phyloP scores from a whole-genome alignment of 2,888 invertebrate genomes.

The Megaustenia siamemsis region DNA sequence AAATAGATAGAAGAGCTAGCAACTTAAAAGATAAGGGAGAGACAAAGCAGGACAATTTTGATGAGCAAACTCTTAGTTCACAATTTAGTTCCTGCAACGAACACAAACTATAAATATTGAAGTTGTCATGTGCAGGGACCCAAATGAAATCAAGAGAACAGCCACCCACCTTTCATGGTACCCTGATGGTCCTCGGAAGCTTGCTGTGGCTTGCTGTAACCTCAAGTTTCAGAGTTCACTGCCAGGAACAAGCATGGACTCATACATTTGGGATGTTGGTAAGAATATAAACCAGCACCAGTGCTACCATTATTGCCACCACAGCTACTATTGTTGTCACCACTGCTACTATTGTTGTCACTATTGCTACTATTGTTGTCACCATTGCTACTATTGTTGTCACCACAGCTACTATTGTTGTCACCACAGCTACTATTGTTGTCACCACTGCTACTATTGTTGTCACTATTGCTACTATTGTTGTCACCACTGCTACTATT shows the following conservation, averaged over 20 bases:
- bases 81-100: no score
- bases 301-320: neutral
- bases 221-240: slow-evolving; percentile 87
- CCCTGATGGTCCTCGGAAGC: slow-evolving; percentile 88
- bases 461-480: neutral
- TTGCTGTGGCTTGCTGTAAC: slow-evolving; percentile 92
- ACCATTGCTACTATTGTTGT: neutral
- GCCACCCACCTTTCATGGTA: slow-evolving; percentile 90
- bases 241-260: slow-evolving; percentile 85
- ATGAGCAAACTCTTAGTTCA: no score
- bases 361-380: neutral
- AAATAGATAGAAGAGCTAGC: no score
- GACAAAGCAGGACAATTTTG: no score
- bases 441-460: neutral
- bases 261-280: slow-evolving; percentile 97
- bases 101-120: neutral
- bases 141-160: slow-evolving; percentile 79
- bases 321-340: neutral
- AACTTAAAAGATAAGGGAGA: no score
- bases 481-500: neutral
- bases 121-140: slow-evolving; percentile 74
- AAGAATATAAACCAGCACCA: slow-evolving; percentile 65
- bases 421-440: neutral
- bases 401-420: neutral
- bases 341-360: neutral